phyloP scores from a whole-genome alignment of 2,113 vertebrate genomes.

The Motacilla tschutschensis region DNA sequence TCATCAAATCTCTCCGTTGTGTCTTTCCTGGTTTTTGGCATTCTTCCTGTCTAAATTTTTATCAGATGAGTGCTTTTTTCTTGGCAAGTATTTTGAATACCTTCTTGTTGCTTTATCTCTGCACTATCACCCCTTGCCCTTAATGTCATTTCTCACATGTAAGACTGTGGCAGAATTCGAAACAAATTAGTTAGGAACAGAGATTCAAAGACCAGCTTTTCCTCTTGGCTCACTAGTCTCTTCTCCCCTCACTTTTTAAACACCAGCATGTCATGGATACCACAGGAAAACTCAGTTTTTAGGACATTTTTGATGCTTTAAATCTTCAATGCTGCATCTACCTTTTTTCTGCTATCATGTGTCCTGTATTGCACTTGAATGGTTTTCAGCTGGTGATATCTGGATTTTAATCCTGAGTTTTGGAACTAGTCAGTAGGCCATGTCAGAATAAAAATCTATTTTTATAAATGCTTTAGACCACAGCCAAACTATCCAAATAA shows the following conservation, averaged over 20 bases:
- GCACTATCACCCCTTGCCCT: slow-evolving; percentile 64
- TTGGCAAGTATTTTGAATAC: slow-evolving; percentile 77
- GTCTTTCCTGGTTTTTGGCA: slow-evolving; percentile 76
- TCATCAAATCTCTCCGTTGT: slow-evolving; percentile 75
- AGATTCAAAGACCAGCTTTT: slow-evolving; percentile 38
- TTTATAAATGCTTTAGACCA: not conserved
- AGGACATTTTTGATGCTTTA: slow-evolving; percentile 15
- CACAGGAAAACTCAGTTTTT: slow-evolving; percentile 11
- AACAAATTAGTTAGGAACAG: slow-evolving; percentile 69
- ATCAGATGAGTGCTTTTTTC: slow-evolving; percentile 76
- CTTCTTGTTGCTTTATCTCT: slow-evolving; percentile 77
- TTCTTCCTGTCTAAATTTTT: slow-evolving; percentile 80
- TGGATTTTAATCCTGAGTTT: not conserved
- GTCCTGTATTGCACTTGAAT: slow-evolving; percentile 24
- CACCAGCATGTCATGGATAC: slow-evolving; percentile 6
- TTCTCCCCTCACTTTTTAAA: slow-evolving; percentile 2
- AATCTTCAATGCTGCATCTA: not conserved
- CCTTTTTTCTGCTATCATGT: not conserved
- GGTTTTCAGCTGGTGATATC: not conserved
- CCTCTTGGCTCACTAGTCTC: slow-evolving; percentile 21
- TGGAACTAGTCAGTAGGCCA: slow-evolving; percentile 19
- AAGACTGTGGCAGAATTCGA: slow-evolving; percentile 60
- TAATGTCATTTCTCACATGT: slow-evolving; percentile 71
- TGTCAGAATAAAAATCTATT: not conserved
- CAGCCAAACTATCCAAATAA: not conserved